A percentile compares a stretch with the other conserved stretches of the same genome.
Evolutionary conservation across 2,797 vertebrate species (phyloP).

Genomic region (Acanthopagrus latus): DNA sequence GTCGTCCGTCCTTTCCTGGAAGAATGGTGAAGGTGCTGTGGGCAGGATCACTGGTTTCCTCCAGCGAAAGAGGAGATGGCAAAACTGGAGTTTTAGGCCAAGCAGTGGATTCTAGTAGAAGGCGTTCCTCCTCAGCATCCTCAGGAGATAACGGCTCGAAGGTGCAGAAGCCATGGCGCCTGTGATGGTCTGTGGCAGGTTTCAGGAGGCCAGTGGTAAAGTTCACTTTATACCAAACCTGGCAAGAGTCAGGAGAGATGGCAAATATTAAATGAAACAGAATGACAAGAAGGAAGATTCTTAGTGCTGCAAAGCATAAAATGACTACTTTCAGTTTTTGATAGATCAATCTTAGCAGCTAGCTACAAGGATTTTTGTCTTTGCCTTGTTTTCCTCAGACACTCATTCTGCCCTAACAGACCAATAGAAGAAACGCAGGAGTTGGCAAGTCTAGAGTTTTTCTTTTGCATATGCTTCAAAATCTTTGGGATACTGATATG

Average conservation of each 20-base stretch:
- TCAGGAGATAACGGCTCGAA: not conserved
- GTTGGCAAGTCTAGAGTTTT: no score
- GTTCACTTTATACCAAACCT: not conserved
- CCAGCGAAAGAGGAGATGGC: conserved; percentile 1
- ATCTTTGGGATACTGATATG: no score
- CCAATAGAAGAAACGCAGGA: no score
- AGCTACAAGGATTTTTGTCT: not conserved
- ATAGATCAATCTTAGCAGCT: no score
- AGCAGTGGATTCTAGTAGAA: conserved; percentile 24
- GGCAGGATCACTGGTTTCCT: conserved; percentile 44
- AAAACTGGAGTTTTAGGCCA: conserved; percentile 56
- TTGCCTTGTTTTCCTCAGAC: not conserved
- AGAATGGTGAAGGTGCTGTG: conserved; percentile 54
- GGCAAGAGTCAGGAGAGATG: not conserved
- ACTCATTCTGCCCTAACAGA: not conserved
- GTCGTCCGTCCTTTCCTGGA: not conserved
- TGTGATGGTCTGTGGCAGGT: not conserved
- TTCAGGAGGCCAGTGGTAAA: accelerated
- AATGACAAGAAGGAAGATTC: no score
- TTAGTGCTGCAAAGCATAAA: not conserved
- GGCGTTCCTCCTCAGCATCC: conserved; percentile 17
- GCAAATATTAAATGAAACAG: not conserved
- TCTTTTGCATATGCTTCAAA: no score
- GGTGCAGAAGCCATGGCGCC: conserved; percentile 16
- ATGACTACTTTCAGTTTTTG: not conserved